Base-by-base conservation (phyloP, 2,888 invertebrate genomes). In the Scaptomyza caliginosa region DNA sequence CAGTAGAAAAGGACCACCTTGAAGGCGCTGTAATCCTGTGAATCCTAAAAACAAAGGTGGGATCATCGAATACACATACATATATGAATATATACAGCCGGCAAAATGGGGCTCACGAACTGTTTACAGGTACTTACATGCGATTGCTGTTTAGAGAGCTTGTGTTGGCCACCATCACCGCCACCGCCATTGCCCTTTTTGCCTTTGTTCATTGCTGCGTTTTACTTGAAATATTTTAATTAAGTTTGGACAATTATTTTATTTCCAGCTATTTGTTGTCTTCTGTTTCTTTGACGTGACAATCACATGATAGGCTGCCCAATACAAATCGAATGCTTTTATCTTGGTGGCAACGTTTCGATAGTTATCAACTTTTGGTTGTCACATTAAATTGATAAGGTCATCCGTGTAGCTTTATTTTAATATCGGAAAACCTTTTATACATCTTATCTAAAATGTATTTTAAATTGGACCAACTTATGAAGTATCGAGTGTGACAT, bases 1-100 rank as follows among this genome's bases (percentile, higher is more conserved):
- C 95, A 95, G 90, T 96, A 96, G 83, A 94, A 93, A 66, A 96
- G 93, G 48, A 96, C 95, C 72, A 94, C 95, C 90, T 93, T 94
- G 90, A 96, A 96, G 7, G 95, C 93, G 89, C 94, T 93, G 79
- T 94, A 93, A 90, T 96, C 96, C 69, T 94, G 93, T 7, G 70
- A 77, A 52, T 91, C 90, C 91, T 91, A 52, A 2, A 70, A 67
- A 19, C 2, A 26, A 21, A 48, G 28, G 4, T 34, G n/a, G 7
- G 5, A 0, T 1, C 24, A 16, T 36, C 10, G 28, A 2, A 3
- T 11, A n/a, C 28, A 16, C 8, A 16, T 34, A 34, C 34, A 16
- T 34, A 16, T 21, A 21, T 21, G 21, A 3, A 21, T 4, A 8
- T 13, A 55, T 46, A 51, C 30, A 57, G 63, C 75, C 79, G 82